Evolutionary conservation across 2,888 invertebrate genomes (phyloP), one percentile per base, ranked within the genome.

Genomic region (Priocnemis perturbator): DNA sequence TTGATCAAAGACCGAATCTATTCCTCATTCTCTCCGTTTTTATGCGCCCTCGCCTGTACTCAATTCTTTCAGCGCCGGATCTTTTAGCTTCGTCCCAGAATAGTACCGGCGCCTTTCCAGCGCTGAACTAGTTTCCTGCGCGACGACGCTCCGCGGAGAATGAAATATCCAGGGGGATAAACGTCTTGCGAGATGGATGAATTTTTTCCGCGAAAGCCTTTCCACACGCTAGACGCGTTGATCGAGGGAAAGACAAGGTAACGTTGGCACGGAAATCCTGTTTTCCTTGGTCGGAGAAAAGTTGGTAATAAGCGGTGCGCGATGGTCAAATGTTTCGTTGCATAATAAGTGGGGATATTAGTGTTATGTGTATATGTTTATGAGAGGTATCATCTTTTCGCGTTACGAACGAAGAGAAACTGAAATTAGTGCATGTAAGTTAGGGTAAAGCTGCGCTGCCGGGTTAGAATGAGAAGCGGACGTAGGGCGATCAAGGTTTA

Each of bases 11-110:
- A 56, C 37, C 7, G 11, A 37, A 63, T 57, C 37, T 19, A n/a
- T 50, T 21, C 52, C 47, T 71, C 72, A 74, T 76, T 76, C 74
- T 62, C 73, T 57, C 56, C 15, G 63, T 30, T 37, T 37, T 30
- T 26, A 21, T 58, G 52, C 52, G 55, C 62, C 26, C 66, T 60
- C 64, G 37, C 37, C 11, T 21, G 58, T 26, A 69, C 73, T 69
- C 74, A 64, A 67, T 67, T 69, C 64, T 60, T 64, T 61, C 63
- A 20, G 23, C 21, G 47, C 23, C 23, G 20, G 23, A 21, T 15
- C 30, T n/a, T 26, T 19, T 37, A 23, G 37, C 14, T 23, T 14
- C 17, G 30, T 57, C 30, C 57, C 21, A 19, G 17, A 57, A 57
- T 57, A 57, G 17, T 17, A 7, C 17, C n/a, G 26, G 17, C 57